These are phyloP conservation scores for Corythaixoides concolor DNA, from an alignment of 2,113 vertebrate species.

Conservation along the genomic window DNA sequence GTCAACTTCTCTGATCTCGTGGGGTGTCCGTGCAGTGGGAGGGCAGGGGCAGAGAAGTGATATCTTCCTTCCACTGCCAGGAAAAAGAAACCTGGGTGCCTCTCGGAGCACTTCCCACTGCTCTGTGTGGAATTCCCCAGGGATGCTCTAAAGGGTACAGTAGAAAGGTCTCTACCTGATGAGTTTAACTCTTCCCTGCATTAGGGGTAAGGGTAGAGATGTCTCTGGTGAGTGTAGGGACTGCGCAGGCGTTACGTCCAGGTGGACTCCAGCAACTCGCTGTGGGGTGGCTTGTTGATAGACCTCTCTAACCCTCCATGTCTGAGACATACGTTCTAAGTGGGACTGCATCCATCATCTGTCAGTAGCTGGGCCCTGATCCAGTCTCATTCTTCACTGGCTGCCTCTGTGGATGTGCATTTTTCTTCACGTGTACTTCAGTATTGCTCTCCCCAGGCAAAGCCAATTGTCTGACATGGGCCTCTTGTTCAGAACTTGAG, in stretches of 20 bases:
- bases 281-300: fast-evolving
- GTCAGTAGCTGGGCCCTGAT: neutral
- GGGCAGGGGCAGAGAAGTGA: neutral
- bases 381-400: neutral
- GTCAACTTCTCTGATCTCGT: neutral
- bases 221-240: neutral
- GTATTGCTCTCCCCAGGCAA: neutral
- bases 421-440: neutral
- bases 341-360: neutral
- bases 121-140: neutral
- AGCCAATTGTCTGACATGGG: neutral
- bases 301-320: neutral
- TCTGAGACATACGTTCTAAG: neutral
- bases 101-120: neutral
- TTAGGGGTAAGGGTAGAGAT: neutral
- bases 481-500: neutral
- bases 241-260: neutral
- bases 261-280: fast-evolving
- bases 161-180: neutral
- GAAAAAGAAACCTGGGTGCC: neutral
- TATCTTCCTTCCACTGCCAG: neutral
- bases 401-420: neutral
- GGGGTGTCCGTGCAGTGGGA: neutral
- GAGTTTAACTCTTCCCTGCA: neutral
- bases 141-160: neutral